phyloP scores from a whole-genome alignment of 2,888 invertebrate genomes.

The Acanthoscelides obtectus region DNA sequence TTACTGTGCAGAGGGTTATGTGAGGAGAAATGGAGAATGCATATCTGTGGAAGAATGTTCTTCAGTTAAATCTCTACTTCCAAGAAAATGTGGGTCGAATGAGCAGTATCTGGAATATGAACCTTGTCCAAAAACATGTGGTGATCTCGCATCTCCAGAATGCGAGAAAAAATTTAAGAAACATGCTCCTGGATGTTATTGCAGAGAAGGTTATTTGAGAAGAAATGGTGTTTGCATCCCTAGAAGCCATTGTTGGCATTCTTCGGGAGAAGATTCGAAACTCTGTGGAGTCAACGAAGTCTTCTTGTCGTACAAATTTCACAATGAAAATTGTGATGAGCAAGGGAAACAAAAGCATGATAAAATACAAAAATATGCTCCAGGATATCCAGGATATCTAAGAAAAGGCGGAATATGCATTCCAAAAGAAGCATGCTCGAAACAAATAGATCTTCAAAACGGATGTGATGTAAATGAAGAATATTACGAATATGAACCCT shows the following conservation, averaged over 20 bases:
- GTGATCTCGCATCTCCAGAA: background rate
- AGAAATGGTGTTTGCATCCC: background rate
- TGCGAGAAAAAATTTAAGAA: background rate
- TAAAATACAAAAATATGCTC: background rate
- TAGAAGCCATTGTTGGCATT: background rate
- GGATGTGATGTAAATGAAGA: background rate
- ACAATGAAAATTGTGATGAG: background rate
- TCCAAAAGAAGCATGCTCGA: background rate
- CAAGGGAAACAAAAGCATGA: background rate
- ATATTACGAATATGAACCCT: constrained; percentile 2
- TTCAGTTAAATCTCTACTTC: background rate
- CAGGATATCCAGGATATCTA: background rate
- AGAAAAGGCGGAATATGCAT: background rate
- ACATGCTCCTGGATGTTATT: background rate
- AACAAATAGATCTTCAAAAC: background rate
- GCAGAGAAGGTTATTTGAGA: background rate
- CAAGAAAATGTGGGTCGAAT: background rate
- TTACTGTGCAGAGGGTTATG: constrained; percentile 6
- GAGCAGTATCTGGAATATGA: background rate
- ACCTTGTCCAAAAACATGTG: background rate
- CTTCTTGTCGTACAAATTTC: background rate
- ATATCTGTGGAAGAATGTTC: background rate
- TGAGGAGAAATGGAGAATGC: constrained; percentile 7
- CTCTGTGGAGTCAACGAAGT: background rate
- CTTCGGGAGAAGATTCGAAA: background rate